Percentiles rank a stretch among this genome's conserved stretches.
Conservation (phyloP, 2,113 vertebrate species). For the Ceyx cyanopectus region DNA sequence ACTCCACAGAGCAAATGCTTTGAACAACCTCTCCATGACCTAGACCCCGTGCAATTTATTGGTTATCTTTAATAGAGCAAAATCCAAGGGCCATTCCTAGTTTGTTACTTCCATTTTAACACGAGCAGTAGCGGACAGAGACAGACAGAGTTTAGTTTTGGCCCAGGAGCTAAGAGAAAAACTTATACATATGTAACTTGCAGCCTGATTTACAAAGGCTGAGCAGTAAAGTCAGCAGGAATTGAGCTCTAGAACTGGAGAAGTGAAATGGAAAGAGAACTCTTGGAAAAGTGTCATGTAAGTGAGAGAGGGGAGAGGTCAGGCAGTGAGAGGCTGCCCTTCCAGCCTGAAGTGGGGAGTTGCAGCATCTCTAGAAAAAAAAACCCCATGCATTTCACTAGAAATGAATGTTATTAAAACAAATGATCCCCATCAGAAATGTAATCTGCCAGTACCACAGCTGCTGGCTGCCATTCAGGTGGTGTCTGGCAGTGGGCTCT, state of each 20-base stretch:
- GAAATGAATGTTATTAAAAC: conserved; percentile 31
- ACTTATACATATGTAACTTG: background rate
- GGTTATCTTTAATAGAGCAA: background rate
- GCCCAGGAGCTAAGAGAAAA: conserved; percentile 55
- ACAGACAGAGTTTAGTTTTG: conserved; percentile 55
- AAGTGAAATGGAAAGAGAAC: conserved; percentile 49
- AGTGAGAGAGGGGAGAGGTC: conserved; percentile 33
- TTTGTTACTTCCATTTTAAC: conserved; percentile 57
- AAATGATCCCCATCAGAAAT: conserved; percentile 10
- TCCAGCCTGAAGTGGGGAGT: background rate
- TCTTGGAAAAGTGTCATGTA: conserved; percentile 20
- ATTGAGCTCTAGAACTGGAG: conserved; percentile 48
- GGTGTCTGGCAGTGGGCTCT: conserved; percentile 43
- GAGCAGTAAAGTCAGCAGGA: conserved; percentile 48
- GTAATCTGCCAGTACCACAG: conserved; percentile 29
- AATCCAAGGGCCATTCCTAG: conserved; percentile 20
- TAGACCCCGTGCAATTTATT: background rate
- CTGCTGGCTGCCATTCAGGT: conserved; percentile 41
- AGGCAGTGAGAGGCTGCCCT: background rate
- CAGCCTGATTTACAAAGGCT: conserved; percentile 11
- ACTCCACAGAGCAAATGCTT: background rate
- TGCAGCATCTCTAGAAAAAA: background rate
- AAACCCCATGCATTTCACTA: background rate
- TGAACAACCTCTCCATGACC: background rate
- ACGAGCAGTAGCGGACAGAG: conserved; percentile 54